Evolutionary conservation across 30 jellyfish, hydroid and myxozoan genomes (phyloP).

Genomic region (Hydra vulgaris): DNA sequence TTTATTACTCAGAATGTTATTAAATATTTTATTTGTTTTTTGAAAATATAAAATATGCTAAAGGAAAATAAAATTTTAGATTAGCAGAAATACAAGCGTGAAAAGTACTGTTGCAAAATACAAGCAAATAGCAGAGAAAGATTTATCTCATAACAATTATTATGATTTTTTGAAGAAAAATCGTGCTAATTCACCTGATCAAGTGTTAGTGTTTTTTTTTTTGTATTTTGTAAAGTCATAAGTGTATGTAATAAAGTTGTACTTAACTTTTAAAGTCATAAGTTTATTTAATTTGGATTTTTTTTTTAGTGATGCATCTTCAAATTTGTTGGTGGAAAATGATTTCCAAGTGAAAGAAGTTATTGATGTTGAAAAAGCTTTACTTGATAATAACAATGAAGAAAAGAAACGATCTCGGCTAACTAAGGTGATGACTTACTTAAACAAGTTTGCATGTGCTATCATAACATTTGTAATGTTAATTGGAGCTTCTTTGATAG

Average conservation of each 20-base stretch:
- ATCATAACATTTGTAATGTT: slow-evolving; percentile 32
- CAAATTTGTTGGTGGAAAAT: neutral
- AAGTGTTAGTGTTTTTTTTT: neutral
- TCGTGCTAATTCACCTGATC: neutral
- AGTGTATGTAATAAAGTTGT: neutral
- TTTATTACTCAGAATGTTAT: too few relatives aligned
- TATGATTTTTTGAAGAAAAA: slow-evolving; percentile 35
- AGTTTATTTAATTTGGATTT: neutral
- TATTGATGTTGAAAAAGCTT: slow-evolving; percentile 54
- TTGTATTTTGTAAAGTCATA: neutral
- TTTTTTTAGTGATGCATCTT: neutral
- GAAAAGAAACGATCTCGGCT: slow-evolving; percentile 19
- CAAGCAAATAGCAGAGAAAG: slow-evolving; percentile 36
- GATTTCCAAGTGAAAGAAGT: slow-evolving; percentile 64
- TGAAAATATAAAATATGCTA: too few relatives aligned
- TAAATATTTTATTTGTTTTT: too few relatives aligned
- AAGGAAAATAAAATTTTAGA: too few relatives aligned
- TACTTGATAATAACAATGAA: slow-evolving; percentile 31
- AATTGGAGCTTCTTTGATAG: slow-evolving; percentile 41
- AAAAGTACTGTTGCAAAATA: slow-evolving; percentile 50
- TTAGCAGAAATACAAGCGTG: slow-evolving; percentile 82
- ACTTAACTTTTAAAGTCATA: neutral
- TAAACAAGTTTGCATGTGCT: slow-evolving; percentile 34
- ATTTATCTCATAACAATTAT: slow-evolving; percentile 15
- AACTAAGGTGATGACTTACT: slow-evolving; percentile 39